Conservation (phyloP, 1,140 invertebrate genomes). For the Orius insidiosus region DNA sequence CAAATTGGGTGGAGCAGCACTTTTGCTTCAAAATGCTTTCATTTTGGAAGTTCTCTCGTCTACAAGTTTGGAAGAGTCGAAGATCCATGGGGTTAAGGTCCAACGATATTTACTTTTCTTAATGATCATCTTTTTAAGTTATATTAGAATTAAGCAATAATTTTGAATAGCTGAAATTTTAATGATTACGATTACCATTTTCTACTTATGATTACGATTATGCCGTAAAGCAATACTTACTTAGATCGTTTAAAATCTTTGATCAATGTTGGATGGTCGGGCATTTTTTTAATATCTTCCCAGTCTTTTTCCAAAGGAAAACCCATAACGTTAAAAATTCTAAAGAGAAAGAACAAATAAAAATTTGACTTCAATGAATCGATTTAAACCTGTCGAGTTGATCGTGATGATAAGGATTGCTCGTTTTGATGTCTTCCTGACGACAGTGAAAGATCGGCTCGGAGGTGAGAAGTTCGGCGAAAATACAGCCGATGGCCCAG, state of each 20-base stretch:
- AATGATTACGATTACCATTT: no score
- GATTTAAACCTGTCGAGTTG: conserved; percentile 45
- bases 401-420: conserved; percentile 99
- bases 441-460: conserved; percentile 99
- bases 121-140: no score
- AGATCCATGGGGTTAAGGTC: conserved; percentile 46
- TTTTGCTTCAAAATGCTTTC: conserved; percentile 89
- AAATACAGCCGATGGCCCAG: conserved; percentile 99
- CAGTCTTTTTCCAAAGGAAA: conserved; percentile 98
- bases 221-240: conserved; percentile 38
- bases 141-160: no score
- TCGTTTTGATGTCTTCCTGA: conserved; percentile 99
- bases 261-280: conserved; percentile 86
- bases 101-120: neutral
- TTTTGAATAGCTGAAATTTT: conserved; percentile 55
- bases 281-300: conserved; percentile 99
- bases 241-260: conserved; percentile 96
- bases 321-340: conserved; percentile 99
- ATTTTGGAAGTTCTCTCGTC: conserved; percentile 76
- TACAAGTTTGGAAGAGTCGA: conserved; percentile 91
- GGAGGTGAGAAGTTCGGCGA: conserved; percentile 89
- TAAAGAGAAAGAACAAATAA: conserved; percentile 21
- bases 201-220: no score
- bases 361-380: neutral
- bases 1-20: conserved; percentile 67